phyloP scores from a whole-genome alignment of 2,888 invertebrate species.

The Pristionchus exspectatus region DNA sequence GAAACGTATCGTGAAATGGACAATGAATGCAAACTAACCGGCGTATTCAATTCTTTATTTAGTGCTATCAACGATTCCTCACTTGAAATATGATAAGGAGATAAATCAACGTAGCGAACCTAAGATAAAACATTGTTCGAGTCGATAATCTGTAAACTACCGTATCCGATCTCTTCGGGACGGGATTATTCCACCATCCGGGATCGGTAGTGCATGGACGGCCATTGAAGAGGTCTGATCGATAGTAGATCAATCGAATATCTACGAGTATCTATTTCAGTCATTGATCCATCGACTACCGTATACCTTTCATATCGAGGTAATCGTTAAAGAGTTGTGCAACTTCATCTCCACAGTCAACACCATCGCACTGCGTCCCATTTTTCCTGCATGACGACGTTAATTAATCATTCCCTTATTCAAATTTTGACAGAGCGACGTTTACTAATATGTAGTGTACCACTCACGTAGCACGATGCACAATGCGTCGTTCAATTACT shows the following conservation, averaged over 20 bases:
- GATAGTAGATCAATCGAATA: conserved; percentile 70
- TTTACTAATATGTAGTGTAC: not conserved
- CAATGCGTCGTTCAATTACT: conserved; percentile 57
- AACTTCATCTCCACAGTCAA: conserved; percentile 74
- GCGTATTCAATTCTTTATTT: conserved; percentile 59
- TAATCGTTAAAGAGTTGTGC: conserved; percentile 65
- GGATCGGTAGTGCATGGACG: conserved; percentile 63
- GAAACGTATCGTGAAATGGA: not conserved
- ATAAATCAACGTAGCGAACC: conserved; percentile 71
- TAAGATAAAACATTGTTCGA: conserved; percentile 56
- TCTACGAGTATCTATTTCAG: conserved; percentile 27
- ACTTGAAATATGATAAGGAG: conserved; percentile 71
- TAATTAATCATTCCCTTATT: not conserved
- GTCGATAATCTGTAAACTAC: conserved; percentile 9
- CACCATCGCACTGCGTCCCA: conserved; percentile 70
- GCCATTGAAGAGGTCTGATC: conserved; percentile 70
- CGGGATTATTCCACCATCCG: conserved; percentile 68
- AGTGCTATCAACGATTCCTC: conserved; percentile 71
- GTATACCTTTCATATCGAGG: conserved; percentile 62
- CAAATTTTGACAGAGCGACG: not conserved
- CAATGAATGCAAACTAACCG: not conserved
- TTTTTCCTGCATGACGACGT: not conserved
- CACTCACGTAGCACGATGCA: conserved; percentile 61
- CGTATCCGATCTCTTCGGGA: conserved; percentile 64
- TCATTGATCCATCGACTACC: not conserved